These are phyloP conservation scores for Dromas ardeola DNA, from an alignment of 2,113 vertebrate genomes.

Conservation along the genomic window DNA sequence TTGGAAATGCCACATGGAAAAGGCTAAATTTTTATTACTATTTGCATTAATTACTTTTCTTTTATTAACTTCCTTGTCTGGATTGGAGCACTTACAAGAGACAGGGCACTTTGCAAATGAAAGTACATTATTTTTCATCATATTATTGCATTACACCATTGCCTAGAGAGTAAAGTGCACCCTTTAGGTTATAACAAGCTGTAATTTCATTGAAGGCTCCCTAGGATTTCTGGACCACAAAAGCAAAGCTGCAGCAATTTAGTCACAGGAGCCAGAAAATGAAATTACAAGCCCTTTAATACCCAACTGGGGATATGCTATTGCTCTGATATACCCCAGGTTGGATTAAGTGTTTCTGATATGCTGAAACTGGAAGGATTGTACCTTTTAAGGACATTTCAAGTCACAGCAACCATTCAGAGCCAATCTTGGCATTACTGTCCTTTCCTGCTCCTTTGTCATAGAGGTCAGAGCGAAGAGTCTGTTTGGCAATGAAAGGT, in stretches of 20 bases:
- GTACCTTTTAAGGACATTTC: not conserved
- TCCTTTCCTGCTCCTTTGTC: not conserved
- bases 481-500: not conserved
- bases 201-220: constrained; percentile 8
- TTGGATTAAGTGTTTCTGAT: not conserved
- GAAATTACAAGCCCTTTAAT: not conserved
- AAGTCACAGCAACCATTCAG: not conserved
- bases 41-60: constrained; percentile 1
- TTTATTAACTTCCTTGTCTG: not conserved
- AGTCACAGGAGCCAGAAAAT: not conserved
- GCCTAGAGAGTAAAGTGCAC: not conserved
- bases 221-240: not conserved
- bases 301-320: not conserved
- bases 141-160: not conserved
- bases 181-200: not conserved
- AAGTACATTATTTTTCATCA: not conserved
- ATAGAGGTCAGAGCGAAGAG: not conserved
- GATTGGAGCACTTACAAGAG: not conserved
- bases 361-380: not conserved
- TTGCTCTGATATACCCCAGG: not conserved
- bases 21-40: not conserved
- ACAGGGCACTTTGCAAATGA: not conserved
- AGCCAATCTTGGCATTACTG: not conserved
- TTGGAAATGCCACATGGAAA: not conserved
- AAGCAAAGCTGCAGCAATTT: not conserved